These are phyloP conservation scores for Neomonachus schauinslandi DNA, from an alignment of 2,113 vertebrate genomes.

Conservation along the genomic window DNA sequence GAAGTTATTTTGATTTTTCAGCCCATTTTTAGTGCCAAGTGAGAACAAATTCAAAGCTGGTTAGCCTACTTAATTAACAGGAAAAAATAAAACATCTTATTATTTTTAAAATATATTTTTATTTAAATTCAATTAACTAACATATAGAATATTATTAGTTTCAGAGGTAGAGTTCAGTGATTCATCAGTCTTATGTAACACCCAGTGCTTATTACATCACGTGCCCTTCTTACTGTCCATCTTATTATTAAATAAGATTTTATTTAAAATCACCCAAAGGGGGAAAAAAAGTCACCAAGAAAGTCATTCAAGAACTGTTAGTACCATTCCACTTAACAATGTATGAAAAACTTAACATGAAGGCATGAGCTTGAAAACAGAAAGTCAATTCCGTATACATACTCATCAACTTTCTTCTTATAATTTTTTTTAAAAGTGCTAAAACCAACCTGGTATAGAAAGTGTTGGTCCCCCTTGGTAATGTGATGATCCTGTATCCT, in stretches of 20 bases:
- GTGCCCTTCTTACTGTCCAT: background rate
- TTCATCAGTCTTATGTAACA: background rate
- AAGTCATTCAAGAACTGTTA: slow-evolving; percentile 12
- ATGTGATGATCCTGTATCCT: slow-evolving; percentile 88
- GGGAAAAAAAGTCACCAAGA: background rate
- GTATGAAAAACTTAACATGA: slow-evolving; percentile 14
- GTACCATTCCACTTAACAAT: background rate
- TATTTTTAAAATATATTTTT: background rate
- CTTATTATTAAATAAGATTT: slow-evolving; percentile 38
- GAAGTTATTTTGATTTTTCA: slow-evolving; percentile 29
- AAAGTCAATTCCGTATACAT: slow-evolving; percentile 18
- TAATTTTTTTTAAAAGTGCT: slow-evolving; percentile 60
- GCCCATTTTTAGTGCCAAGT: background rate
- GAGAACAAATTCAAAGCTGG: background rate
- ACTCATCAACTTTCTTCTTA: slow-evolving; percentile 54
- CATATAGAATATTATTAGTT: background rate
- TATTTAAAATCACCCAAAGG: slow-evolving; percentile 16
- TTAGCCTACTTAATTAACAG: background rate
- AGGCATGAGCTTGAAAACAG: slow-evolving; percentile 28
- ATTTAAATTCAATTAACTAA: background rate
- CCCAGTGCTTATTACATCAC: background rate
- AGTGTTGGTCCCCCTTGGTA: slow-evolving; percentile 90
- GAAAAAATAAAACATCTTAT: slow-evolving; percentile 19
- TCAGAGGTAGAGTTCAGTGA: background rate
- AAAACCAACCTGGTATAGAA: slow-evolving; percentile 91